Conservation (phyloP, 2,113 vertebrate species). For the Heterocephalus glaber region DNA sequence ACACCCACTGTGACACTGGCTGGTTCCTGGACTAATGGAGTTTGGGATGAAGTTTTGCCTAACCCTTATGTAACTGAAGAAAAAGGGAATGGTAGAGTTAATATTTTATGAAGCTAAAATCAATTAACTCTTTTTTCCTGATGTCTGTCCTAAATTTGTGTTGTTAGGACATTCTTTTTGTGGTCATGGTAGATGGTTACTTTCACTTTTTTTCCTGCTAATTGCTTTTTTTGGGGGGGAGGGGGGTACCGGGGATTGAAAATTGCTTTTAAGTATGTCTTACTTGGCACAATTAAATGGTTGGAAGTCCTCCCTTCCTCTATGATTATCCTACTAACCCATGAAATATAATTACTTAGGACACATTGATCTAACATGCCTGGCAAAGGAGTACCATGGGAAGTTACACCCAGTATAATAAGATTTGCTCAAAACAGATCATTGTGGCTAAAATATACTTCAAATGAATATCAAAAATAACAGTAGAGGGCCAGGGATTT, state of each 20-base stretch:
- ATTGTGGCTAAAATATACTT: constrained; percentile 5
- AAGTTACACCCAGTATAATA: neutral
- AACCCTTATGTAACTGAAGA: neutral
- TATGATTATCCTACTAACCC: neutral
- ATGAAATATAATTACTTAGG: neutral
- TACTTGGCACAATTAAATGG: neutral
- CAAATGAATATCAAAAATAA: constrained; percentile 45
- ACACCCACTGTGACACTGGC: neutral
- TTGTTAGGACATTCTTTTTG: constrained; percentile 6
- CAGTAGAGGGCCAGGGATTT: too few species aligned
- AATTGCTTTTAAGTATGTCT: neutral
- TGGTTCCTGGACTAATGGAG: neutral
- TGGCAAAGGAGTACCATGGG: neutral
- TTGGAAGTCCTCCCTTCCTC: neutral
- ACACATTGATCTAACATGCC: neutral
- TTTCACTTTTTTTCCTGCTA: neutral
- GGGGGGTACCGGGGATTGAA: too few species aligned
- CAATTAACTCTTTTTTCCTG: neutral
- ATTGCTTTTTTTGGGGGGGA: too few species aligned
- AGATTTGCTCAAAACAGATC: constrained; percentile 37
- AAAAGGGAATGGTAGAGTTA: neutral
- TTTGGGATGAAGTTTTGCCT: neutral
- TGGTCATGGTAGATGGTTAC: neutral
- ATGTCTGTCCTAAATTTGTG: neutral
- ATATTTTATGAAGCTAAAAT: neutral